phyloP scores from a whole-genome alignment of 2,888 invertebrate species.

The Rotaria sp. region DNA sequence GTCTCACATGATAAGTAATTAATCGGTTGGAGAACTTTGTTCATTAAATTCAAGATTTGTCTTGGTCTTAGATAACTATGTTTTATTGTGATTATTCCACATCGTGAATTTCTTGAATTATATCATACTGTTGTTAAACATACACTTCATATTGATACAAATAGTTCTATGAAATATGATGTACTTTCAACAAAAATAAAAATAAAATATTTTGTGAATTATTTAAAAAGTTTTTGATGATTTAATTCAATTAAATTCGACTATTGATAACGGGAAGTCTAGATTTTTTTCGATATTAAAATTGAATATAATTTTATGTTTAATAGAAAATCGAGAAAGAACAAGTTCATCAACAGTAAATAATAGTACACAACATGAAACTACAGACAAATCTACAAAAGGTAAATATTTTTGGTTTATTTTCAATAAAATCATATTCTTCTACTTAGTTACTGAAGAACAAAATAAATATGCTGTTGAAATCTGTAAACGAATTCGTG shows the following conservation, averaged over 20 bases:
- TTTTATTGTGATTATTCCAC: no score
- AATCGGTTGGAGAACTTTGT: neutral
- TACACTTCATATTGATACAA: neutral
- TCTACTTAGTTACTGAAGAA: constrained; percentile 62
- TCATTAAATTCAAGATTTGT: no score
- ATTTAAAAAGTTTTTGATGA: neutral
- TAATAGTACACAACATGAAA: neutral
- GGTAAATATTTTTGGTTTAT: neutral
- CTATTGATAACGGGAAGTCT: neutral
- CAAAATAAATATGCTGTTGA: constrained; percentile 81
- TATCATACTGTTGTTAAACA: neutral
- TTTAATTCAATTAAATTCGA: neutral
- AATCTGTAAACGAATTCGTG: constrained; percentile 84
- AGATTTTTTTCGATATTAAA: no score
- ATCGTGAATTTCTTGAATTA: neutral
- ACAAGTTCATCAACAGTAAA: neutral
- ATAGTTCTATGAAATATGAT: neutral
- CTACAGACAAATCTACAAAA: neutral
- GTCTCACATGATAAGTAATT: no score
- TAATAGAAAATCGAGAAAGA: neutral
- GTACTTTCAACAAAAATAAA: neutral
- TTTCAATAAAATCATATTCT: neutral
- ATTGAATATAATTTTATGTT: no score
- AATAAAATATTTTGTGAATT: no score
- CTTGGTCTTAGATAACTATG: no score